phyloP scores from a whole-genome alignment of 2,113 vertebrate genomes.

The Emydura subglobosa region DNA sequence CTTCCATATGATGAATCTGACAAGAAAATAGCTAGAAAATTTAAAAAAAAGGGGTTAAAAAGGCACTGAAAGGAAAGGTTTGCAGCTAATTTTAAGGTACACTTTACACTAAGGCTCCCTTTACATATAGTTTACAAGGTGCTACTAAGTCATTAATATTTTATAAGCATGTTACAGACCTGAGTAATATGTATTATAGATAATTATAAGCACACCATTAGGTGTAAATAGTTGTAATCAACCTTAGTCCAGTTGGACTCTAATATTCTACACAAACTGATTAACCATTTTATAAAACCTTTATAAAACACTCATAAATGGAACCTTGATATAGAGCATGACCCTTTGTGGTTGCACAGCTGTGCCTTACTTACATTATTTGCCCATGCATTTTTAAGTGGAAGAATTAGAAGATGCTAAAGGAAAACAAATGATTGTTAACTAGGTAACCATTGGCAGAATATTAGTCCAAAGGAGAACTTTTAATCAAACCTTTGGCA shows the following conservation, averaged over 20 bases:
- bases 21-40: constrained; percentile 84
- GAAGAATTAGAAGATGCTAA: not conserved
- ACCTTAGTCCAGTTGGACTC: not conserved
- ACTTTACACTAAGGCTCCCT: rapidly evolving
- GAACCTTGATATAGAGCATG: not conserved
- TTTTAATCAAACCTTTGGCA: not conserved
- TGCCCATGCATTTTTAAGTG: not conserved
- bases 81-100: rapidly evolving
- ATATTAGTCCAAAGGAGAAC: not conserved
- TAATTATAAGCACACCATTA: not conserved
- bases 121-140: rapidly evolving
- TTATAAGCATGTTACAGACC: not conserved
- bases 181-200: not conserved
- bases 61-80: rapidly evolving
- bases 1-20: constrained; percentile 89
- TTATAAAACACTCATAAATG: not conserved
- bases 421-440: not conserved
- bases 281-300: not conserved
- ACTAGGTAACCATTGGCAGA: not conserved
- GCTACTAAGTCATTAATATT: not conserved
- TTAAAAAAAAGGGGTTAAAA: rapidly evolving
- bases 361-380: not conserved
- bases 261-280: not conserved
- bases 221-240: not conserved
- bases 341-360: not conserved